Percentiles rank a stretch among this genome's conserved stretches.
Evolutionary conservation across 2,797 vertebrate genomes (phyloP).

Genomic region (Tarsius wallacei): DNA sequence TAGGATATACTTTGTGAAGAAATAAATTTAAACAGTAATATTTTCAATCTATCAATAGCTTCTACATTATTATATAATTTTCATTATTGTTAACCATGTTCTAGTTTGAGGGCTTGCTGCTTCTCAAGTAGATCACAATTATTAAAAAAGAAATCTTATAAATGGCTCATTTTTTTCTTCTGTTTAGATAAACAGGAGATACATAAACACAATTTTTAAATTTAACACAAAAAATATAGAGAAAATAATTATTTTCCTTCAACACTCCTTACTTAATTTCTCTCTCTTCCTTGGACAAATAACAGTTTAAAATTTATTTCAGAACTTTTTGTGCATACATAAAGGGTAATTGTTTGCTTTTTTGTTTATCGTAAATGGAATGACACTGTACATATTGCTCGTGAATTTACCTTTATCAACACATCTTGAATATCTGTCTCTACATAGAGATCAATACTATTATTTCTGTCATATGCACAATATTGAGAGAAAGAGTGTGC

Average conservation of each 20-base stretch:
- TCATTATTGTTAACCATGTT: background rate
- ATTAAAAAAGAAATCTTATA: background rate
- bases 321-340: background rate
- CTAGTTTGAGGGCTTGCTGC: background rate
- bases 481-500: constrained; percentile 17
- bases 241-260: constrained; percentile 9
- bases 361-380: background rate
- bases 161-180: background rate
- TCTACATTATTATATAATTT: background rate
- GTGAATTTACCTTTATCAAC: background rate
- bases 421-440: background rate
- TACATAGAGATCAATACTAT: background rate
- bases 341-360: background rate
- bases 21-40: background rate
- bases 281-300: background rate
- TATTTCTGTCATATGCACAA: background rate
- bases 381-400: background rate
- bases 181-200: background rate
- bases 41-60: background rate
- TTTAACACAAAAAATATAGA: constrained; percentile 23
- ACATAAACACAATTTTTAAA: background rate
- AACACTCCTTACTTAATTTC: background rate
- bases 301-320: background rate
- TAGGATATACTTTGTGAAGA: background rate
- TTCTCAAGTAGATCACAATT: constrained; percentile 13